Base-by-base conservation (phyloP, 2,113 vertebrate species). In the Actenoides hombroni region DNA sequence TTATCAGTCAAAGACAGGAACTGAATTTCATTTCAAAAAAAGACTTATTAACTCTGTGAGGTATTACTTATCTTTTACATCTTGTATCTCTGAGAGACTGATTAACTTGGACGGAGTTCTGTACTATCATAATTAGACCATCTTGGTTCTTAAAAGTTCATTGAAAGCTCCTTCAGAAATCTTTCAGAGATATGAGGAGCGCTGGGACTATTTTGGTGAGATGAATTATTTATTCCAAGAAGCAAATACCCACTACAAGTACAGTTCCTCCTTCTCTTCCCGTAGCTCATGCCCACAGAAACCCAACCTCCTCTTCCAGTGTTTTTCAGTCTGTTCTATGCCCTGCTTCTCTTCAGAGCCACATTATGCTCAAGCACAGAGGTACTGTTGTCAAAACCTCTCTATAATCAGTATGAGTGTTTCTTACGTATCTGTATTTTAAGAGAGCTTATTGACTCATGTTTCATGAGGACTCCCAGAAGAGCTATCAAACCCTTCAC, bases 201-300 rank as follows among this genome's bases (percentile, higher is more conserved):
- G 44, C 7, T 90, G 76, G 20, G 54, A 88, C 39, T 71, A 53
- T 57, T 83, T 83, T 1, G 8, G 23, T 51, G 39, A 90, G 57
- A 86, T 76, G 21, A 92, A 83, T 79, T 90, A 95, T 75, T 83
- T 88, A 86, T 77, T 88, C 63, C 80, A 83, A 80, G 40, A 77
- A 82, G 44, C 42, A 91, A 86, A 84, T 40, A 92, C 12, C 25
- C 69, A 67, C 81, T 86, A 74, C 24, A 84, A 91, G 11, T 70
- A 63, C 33, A 0, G 0, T 49, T 80, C 15, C 59, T 86, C 53
- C 39, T 90, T 44, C 35, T 86, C 35, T 44, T 69, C 77, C 64
- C 42, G 68, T 2, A 81, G 19, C 46, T 84, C 5, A 0, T 59
- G 19, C 28, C 28, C 74, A 84, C 9, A 90, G 61, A 88, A 90